phyloP scores from a whole-genome alignment of 2,888 invertebrate species.

The Acrobasis suavella region DNA sequence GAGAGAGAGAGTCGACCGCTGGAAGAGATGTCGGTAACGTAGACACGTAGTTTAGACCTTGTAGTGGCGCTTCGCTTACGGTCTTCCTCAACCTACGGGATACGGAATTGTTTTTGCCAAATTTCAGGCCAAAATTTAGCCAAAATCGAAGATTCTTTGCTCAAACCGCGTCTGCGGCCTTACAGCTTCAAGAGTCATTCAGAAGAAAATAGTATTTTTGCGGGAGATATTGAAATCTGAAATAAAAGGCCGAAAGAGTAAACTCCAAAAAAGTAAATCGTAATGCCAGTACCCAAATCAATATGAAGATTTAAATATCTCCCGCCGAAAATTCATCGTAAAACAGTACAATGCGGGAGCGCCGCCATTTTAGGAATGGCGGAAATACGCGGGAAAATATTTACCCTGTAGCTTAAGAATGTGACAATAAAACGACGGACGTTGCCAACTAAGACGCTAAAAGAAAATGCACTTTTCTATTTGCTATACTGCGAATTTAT shows the following conservation, averaged over 20 bases:
- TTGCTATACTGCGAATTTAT: slow-evolving; percentile 6
- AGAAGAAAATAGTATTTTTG: background rate
- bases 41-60: slow-evolving; percentile 76
- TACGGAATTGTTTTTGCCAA: slow-evolving; percentile 61
- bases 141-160: slow-evolving; percentile 58
- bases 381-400: slow-evolving; percentile 29
- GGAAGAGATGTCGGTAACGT: slow-evolving; percentile 62
- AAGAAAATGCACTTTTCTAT: slow-evolving; percentile 15
- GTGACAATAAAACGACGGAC: slow-evolving; percentile 73
- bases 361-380: slow-evolving; percentile 30
- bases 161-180: slow-evolving; percentile 42
- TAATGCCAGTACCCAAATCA: background rate
- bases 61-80: slow-evolving; percentile 76
- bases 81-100: slow-evolving; percentile 59
- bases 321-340: background rate
- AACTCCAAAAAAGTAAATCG: slow-evolving; percentile 1
- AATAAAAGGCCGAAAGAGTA: slow-evolving; percentile 4
- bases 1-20: slow-evolving; percentile 31
- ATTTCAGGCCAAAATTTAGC: slow-evolving; percentile 63
- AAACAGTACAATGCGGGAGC: slow-evolving; percentile 6
- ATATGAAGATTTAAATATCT: background rate
- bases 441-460: slow-evolving; percentile 69
- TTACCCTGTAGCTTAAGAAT: slow-evolving; percentile 67
- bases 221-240: slow-evolving; percentile 4
- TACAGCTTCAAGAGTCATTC: slow-evolving; percentile 10